These are phyloP conservation scores for Neostethus bicornis DNA, from an alignment of 2,797 vertebrate genomes.

Conservation along the genomic window DNA sequence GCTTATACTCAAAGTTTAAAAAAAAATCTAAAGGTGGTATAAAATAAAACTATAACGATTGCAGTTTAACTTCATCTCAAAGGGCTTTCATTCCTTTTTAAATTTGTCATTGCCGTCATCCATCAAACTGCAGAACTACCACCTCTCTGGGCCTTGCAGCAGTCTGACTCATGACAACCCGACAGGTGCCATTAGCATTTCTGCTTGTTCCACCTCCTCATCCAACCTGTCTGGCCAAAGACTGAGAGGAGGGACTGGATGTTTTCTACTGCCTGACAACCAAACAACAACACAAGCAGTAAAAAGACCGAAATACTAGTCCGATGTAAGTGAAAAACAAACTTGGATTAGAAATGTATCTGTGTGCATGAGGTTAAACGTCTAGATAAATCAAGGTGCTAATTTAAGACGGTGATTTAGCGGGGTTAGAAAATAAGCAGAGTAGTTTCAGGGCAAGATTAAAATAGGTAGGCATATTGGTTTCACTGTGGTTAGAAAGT, in stretches of 20 bases:
- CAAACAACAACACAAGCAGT: slow-evolving; percentile 13
- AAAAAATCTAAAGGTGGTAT: neutral
- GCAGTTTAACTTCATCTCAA: neutral
- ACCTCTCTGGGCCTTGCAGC: neutral
- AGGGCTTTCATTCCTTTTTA: neutral
- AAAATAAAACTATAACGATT: neutral
- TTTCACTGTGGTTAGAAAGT: neutral
- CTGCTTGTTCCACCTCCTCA: slow-evolving; percentile 36
- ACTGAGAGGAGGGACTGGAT: slow-evolving; percentile 27
- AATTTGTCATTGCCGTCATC: neutral
- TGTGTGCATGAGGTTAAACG: neutral
- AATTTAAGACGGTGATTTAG: neutral
- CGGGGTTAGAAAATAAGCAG: neutral
- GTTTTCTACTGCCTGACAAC: slow-evolving; percentile 47
- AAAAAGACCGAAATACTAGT: slow-evolving; percentile 21
- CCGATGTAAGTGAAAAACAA: neutral
- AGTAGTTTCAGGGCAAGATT: neutral
- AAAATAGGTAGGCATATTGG: neutral
- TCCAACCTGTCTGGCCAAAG: slow-evolving; percentile 64
- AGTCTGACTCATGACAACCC: slow-evolving; percentile 17
- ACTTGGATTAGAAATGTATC: neutral
- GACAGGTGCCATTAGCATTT: slow-evolving; percentile 27
- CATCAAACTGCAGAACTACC: slow-evolving; percentile 9
- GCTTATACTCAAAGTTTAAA: neutral
- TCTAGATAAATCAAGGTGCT: neutral